Evolutionary conservation across 2,888 invertebrate species (phyloP).

Genomic region (Xestia ashworthii): DNA sequence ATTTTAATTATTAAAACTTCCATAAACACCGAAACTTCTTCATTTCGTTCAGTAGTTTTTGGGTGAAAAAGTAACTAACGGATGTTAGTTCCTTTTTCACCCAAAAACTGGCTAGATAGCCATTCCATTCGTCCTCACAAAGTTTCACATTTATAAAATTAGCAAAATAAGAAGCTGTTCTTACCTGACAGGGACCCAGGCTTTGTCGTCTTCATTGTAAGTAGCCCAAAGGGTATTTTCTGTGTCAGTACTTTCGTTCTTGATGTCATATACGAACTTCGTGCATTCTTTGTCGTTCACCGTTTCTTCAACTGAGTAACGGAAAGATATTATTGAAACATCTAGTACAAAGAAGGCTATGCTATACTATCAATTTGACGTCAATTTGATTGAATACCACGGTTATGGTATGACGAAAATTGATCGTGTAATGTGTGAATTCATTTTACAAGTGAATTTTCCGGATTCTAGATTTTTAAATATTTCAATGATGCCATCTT

Average conservation of each 20-base stretch:
- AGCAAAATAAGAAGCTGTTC: neutral
- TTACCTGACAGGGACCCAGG: constrained; percentile 80
- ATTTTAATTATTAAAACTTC: neutral
- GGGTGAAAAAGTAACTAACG: neutral
- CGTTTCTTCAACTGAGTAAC: constrained; percentile 71
- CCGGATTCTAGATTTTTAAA: neutral
- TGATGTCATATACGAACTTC: constrained; percentile 65
- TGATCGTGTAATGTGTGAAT: neutral
- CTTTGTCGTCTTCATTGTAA: constrained; percentile 57
- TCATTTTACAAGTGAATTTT: neutral
- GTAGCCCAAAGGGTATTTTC: constrained; percentile 75
- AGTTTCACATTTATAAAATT: neutral
- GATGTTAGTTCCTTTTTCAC: too few species aligned
- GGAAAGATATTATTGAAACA: constrained; percentile 42
- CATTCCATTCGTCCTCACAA: neutral
- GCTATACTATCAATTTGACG: neutral
- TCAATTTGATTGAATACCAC: neutral
- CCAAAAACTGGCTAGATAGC: too few species aligned
- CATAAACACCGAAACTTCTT: neutral
- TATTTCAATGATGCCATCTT: neutral
- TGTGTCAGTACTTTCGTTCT: constrained; percentile 34
- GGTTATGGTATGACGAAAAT: neutral
- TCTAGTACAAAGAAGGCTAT: constrained; percentile 5
- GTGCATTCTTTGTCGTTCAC: constrained; percentile 69
- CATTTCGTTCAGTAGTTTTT: neutral